These are phyloP conservation scores for Lordiphosa collinella DNA, from an alignment of 1,140 invertebrate genomes.

Conservation along the genomic window DNA sequence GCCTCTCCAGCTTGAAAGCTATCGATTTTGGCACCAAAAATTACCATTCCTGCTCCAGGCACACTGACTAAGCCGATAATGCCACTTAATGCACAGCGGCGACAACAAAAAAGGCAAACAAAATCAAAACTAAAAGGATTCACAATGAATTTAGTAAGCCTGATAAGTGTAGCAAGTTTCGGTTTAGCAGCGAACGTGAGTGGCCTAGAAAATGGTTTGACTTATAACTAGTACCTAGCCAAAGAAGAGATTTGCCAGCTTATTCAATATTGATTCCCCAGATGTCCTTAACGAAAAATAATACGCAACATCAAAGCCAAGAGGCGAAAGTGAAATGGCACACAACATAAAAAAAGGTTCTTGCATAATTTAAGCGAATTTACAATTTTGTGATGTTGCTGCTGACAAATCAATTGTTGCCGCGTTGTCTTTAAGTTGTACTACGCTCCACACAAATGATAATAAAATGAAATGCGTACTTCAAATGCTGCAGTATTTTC, in stretches of 20 bases:
- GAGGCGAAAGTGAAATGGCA: neutral
- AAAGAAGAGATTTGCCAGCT: conserved; percentile 11
- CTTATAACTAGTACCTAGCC: too few relatives aligned
- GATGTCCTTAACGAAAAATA: conserved; percentile 20
- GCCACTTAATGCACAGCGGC: conserved; percentile 40
- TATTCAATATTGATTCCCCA: conserved; percentile 55
- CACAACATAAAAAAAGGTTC: conserved; percentile 25
- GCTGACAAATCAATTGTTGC: neutral
- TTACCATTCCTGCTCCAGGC: too few relatives aligned
- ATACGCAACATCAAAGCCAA: conserved; percentile 28
- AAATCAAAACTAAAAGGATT: conserved; percentile 34
- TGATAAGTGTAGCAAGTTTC: conserved; percentile 31
- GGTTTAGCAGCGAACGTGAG: conserved; percentile 39
- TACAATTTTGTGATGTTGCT: conserved; percentile 39
- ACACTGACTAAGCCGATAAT: conserved; percentile 34
- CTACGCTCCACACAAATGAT: neutral
- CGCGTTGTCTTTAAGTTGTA: too few relatives aligned
- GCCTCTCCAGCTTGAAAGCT: too few relatives aligned
- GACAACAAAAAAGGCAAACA: conserved; percentile 4
- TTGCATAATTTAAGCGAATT: conserved; percentile 69
- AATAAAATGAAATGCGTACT: conserved; percentile 42
- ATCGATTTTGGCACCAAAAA: too few relatives aligned
- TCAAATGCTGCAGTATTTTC: conserved; percentile 31
- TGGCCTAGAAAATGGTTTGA: conserved; percentile 23
- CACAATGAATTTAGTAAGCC: conserved; percentile 3